These are phyloP conservation scores for Eupleurogrammus muticus DNA, from an alignment of 2,797 vertebrate genomes.

Conservation along the genomic window DNA sequence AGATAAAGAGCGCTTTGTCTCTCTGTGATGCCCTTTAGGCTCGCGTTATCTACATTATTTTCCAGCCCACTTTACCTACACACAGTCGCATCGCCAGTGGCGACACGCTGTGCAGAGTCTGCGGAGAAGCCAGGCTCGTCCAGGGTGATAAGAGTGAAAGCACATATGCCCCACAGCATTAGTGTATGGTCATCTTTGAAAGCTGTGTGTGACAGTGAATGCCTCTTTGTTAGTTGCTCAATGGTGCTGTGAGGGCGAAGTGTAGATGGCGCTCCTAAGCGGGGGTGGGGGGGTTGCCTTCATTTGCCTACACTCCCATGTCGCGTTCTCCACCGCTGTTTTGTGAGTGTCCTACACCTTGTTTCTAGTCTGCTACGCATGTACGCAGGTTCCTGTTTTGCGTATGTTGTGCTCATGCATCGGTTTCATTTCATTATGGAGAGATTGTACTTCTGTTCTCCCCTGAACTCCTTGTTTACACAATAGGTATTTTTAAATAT, in stretches of 20 bases:
- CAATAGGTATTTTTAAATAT: conserved; percentile 15
- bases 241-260: conserved; percentile 42
- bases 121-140: conserved; percentile 44
- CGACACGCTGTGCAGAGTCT: conserved; percentile 11
- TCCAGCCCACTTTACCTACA: conserved; percentile 29
- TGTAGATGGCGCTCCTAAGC: conserved; percentile 37
- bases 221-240: conserved; percentile 61
- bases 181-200: conserved; percentile 58
- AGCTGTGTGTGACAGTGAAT: conserved; percentile 53
- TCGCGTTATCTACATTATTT: conserved; percentile 16
- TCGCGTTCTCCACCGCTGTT: conserved; percentile 9
- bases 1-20: conserved; percentile 7
- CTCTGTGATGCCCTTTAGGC: background rate
- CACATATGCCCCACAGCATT: conserved; percentile 35
- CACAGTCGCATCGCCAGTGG: conserved; percentile 33
- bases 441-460: background rate
- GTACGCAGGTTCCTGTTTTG: background rate
- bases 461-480: background rate
- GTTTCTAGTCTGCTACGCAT: background rate
- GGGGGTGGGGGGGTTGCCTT: conserved; percentile 55
- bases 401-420: background rate
- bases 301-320: conserved; percentile 48
- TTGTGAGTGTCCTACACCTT: conserved; percentile 25
- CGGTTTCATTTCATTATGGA: background rate
- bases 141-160: conserved; percentile 41